These are phyloP conservation scores for Elysia crispata DNA, from an alignment of 2,888 invertebrate genomes.

Conservation along the genomic window DNA sequence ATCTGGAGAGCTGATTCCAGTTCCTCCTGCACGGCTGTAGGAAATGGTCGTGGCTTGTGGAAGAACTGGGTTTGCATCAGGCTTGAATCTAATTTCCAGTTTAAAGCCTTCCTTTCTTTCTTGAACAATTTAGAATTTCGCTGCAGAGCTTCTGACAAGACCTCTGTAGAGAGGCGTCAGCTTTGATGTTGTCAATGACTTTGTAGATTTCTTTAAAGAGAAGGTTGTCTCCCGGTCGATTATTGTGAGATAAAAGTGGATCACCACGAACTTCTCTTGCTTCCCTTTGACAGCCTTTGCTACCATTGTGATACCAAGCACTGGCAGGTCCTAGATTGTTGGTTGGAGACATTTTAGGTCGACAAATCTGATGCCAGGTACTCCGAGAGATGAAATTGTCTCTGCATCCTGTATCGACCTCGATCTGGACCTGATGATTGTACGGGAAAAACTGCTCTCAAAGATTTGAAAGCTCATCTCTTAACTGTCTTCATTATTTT, in stretches of 20 bases:
- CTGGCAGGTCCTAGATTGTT: conserved; percentile 1
- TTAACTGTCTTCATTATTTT: background rate
- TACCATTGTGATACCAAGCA: background rate
- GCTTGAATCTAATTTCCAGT: conserved; percentile 32
- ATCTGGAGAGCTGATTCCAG: conserved; percentile 22
- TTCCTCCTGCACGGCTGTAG: conserved; percentile 42
- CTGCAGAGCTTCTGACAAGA: background rate
- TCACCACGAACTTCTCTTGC: background rate
- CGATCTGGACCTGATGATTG: background rate
- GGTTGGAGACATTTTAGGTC: background rate
- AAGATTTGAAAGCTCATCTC: background rate
- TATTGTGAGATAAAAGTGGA: background rate
- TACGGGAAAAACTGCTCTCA: background rate
- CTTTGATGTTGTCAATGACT: background rate
- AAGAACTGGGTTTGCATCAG: conserved; percentile 41
- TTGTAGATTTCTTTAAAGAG: conserved; percentile 34
- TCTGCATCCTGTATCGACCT: conserved; percentile 17
- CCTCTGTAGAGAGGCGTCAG: background rate
- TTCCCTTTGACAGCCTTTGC: background rate
- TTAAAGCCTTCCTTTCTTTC: conserved; percentile 12
- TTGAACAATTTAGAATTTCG: background rate
- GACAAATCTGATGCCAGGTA: background rate
- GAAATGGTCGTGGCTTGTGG: conserved; percentile 41
- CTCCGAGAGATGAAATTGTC: conserved; percentile 3
- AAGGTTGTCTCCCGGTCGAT: conserved; percentile 23